These are phyloP conservation scores for Seriola dumerili DNA, from an alignment of 2,113 vertebrate species.

Conservation along the genomic window DNA sequence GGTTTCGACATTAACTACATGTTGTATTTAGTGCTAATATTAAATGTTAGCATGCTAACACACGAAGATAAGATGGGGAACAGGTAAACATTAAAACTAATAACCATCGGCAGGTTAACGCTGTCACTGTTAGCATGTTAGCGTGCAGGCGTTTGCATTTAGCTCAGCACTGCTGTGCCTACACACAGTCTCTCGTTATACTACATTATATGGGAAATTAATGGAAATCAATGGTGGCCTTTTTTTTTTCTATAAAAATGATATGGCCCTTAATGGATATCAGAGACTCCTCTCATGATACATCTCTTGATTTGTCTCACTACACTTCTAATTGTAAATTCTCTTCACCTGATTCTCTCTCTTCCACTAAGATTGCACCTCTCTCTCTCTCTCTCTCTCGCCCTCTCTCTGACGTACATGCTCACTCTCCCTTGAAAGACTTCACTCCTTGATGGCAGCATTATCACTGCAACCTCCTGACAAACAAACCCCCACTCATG, in stretches of 20 bases:
- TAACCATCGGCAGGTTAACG: neutral
- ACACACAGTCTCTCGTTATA: neutral
- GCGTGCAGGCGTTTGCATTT: neutral
- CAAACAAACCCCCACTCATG: conserved; percentile 64
- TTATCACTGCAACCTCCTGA: conserved; percentile 57
- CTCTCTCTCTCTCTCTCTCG: neutral
- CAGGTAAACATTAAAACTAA: neutral
- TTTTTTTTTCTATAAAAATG: neutral
- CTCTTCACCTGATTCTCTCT: conserved; percentile 9
- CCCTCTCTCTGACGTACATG: conserved; percentile 29
- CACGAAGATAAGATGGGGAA: neutral
- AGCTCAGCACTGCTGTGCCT: neutral
- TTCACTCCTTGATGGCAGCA: conserved; percentile 56
- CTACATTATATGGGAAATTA: neutral
- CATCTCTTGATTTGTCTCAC: conserved; percentile 9
- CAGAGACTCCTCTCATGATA: neutral
- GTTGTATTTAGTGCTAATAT: neutral
- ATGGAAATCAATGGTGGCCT: neutral
- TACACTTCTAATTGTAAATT: neutral
- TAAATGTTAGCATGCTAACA: neutral
- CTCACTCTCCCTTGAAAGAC: conserved; percentile 73
- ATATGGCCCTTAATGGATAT: neutral
- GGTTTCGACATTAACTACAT: too few species aligned
- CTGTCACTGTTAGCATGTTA: neutral
- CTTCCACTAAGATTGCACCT: conserved; percentile 15